Percentiles rank a stretch among this genome's conserved stretches.
phyloP scores from a whole-genome alignment of 1,140 invertebrate species.

The Ceratina calcarata region DNA sequence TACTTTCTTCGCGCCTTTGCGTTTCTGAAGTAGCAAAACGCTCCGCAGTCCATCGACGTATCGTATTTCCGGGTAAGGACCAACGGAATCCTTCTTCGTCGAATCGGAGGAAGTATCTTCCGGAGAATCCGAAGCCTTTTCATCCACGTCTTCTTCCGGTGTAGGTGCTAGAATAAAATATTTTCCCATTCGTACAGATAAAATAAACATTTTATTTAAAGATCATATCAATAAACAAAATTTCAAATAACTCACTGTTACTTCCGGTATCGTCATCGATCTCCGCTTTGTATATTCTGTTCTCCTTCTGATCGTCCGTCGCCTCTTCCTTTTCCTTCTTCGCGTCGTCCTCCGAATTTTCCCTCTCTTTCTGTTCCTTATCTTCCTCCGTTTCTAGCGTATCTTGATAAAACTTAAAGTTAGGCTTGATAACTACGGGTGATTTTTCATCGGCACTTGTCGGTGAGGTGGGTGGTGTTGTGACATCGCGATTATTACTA shows the following conservation, averaged over 20 bases:
- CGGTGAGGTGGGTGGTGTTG: slow-evolving; percentile 76
- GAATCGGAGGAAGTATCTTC: slow-evolving; percentile 63
- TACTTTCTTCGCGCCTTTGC: slow-evolving; percentile 89
- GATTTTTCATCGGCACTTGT: slow-evolving; percentile 81
- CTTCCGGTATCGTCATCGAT: slow-evolving; percentile 65
- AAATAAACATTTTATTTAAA: not conserved
- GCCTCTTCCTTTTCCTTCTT: slow-evolving; percentile 68
- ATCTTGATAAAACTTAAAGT: slow-evolving; percentile 92
- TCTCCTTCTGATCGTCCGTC: slow-evolving; percentile 71
- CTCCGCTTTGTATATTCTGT: slow-evolving; percentile 49
- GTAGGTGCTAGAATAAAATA: slow-evolving; percentile 64
- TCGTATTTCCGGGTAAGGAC: slow-evolving; percentile 65
- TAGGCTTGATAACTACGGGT: slow-evolving; percentile 78
- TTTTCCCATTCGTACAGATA: not conserved
- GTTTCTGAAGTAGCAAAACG: slow-evolving; percentile 85
- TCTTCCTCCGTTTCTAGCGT: slow-evolving; percentile 88
- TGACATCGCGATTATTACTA: slow-evolving; percentile 73
- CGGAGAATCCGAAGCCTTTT: slow-evolving; percentile 62
- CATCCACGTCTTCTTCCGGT: slow-evolving; percentile 66
- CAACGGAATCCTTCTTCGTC: slow-evolving; percentile 57
- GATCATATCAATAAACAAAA: not conserved
- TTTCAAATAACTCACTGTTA: slow-evolving; percentile 62
- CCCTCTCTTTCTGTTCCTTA: slow-evolving; percentile 77
- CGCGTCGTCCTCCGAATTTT: slow-evolving; percentile 70
- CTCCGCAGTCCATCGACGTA: slow-evolving; percentile 82